Conservation (phyloP, 2,113 vertebrate genomes). For the Benthochromis sp. region DNA sequence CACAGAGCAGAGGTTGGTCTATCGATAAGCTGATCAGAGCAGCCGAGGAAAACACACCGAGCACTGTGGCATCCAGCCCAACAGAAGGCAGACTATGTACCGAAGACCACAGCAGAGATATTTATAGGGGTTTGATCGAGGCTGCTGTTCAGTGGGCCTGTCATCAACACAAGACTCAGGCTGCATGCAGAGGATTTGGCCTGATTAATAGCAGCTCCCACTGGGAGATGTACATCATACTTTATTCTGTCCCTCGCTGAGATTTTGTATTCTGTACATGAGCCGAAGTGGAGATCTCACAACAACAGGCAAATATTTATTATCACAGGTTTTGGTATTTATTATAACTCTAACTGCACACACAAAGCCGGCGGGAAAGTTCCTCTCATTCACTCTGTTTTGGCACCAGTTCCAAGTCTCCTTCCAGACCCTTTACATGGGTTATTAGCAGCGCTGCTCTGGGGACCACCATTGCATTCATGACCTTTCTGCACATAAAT, state of each 20-base stretch:
- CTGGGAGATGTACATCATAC: background rate
- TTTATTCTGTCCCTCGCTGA: background rate
- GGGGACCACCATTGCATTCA: constrained; percentile 50
- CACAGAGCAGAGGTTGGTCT: background rate
- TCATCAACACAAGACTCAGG: background rate
- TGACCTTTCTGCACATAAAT: constrained; percentile 57
- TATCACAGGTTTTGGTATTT: background rate
- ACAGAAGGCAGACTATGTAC: constrained; percentile 9
- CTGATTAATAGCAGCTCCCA: constrained; percentile 32
- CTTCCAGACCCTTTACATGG: constrained; percentile 58
- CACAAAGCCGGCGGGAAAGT: constrained; percentile 21
- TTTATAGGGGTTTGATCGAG: background rate
- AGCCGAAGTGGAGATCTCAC: background rate
- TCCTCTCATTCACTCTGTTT: constrained; percentile 21
- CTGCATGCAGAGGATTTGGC: background rate
- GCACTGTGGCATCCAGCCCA: constrained; percentile 13
- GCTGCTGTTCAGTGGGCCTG: background rate
- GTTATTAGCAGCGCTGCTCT: constrained; percentile 56
- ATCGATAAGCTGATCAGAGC: constrained; percentile 21
- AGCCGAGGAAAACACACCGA: background rate
- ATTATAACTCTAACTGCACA: constrained; percentile 14
- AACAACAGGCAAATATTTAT: background rate
- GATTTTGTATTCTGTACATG: background rate
- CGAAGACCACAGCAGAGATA: background rate
- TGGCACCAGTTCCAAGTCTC: constrained; percentile 38